phyloP scores from a whole-genome alignment of 2,113 vertebrate species.

The Fregata magnificens region DNA sequence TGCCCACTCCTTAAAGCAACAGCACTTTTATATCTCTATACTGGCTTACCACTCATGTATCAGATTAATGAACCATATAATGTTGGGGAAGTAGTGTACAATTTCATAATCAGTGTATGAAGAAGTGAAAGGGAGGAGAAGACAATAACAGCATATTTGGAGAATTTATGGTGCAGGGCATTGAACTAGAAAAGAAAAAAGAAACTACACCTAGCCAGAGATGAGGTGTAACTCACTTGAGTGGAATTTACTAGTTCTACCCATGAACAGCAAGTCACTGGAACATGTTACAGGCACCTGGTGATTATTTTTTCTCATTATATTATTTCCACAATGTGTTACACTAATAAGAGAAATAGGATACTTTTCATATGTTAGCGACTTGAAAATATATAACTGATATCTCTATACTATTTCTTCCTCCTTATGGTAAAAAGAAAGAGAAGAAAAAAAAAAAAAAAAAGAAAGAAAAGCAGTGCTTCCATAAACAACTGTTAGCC shows the following conservation, averaged over 20 bases:
- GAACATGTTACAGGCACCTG: neutral
- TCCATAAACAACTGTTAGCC: neutral
- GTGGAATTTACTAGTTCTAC: neutral
- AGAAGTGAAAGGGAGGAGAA: neutral
- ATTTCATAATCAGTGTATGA: neutral
- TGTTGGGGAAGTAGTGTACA: neutral
- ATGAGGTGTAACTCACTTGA: neutral
- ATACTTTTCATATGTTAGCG: neutral
- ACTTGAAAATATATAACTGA: neutral
- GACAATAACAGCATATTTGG: neutral
- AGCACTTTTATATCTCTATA: neutral
- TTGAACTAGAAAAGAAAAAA: neutral
- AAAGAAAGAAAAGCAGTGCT: fast-evolving
- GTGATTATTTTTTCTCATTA: neutral
- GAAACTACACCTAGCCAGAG: neutral
- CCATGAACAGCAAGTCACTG: neutral
- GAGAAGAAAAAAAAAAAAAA: fast-evolving
- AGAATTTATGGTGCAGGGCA: neutral
- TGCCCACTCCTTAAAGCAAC: neutral
- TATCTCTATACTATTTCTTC: neutral
- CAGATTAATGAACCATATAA: neutral
- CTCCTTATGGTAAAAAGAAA: neutral
- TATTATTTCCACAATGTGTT: neutral
- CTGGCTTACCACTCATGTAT: neutral
- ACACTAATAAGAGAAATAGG: neutral